phyloP scores from a whole-genome alignment of 2,888 invertebrate genomes.

The Aproaerema taeniolella region DNA sequence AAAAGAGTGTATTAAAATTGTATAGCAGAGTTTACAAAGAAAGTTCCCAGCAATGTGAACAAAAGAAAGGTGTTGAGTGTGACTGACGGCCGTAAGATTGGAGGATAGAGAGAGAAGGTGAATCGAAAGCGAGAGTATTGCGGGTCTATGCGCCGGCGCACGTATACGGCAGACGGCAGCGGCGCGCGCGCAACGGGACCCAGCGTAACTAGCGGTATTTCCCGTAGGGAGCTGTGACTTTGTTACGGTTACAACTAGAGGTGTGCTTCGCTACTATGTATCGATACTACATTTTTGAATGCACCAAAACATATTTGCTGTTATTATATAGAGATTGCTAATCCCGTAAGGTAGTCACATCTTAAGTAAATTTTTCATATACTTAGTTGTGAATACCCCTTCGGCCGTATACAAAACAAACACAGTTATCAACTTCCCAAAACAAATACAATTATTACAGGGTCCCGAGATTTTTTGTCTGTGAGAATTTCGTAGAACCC shows the following conservation, averaged over 20 bases:
- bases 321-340: too few relatives aligned
- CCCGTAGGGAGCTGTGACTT: slow-evolving; percentile 36
- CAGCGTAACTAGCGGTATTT: slow-evolving; percentile 49
- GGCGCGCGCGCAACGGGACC: slow-evolving; percentile 49
- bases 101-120: slow-evolving; percentile 36
- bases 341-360: too few relatives aligned
- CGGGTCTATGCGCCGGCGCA: slow-evolving; percentile 40
- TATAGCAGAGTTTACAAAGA: slow-evolving; percentile 13
- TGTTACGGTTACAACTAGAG: slow-evolving; percentile 27
- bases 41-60: slow-evolving; percentile 17
- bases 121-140: slow-evolving; percentile 67
- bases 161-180: too few relatives aligned
- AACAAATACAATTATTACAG: too few relatives aligned
- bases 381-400: too few relatives aligned
- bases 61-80: slow-evolving; percentile 26
- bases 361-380: too few relatives aligned
- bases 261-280: slow-evolving; percentile 15
- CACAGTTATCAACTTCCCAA: too few relatives aligned
- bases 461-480: too few relatives aligned
- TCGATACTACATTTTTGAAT: too few relatives aligned
- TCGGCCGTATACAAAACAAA: too few relatives aligned
- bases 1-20: slow-evolving; percentile 3
- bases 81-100: slow-evolving; percentile 9
- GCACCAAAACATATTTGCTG: too few relatives aligned
- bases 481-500: too few relatives aligned